Base-by-base conservation (phyloP, 1,140 invertebrate species). In the Tribolium castaneum region DNA sequence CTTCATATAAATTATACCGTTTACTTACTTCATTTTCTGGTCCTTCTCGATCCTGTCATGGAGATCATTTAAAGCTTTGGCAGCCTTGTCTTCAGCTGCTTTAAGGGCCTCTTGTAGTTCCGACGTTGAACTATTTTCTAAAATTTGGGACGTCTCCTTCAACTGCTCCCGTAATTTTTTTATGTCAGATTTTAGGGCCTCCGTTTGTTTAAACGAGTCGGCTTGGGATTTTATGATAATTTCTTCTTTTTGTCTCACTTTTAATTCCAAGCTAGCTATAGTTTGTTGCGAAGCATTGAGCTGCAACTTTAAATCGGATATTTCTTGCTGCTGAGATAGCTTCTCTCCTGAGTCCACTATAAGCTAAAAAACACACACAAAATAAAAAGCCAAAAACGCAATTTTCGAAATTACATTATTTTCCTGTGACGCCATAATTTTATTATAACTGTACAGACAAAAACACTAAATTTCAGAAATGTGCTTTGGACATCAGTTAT, bases 161-260 rank as follows among this genome's bases (percentile, higher is more conserved):
- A 80, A 72, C 52, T 82, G 77, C 9, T 82, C 79, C 73, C 80
- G 78, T 3, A 79, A 62, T 25, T 79, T 59, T 50, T 79, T 79
- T 3, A 80, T 62, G 70, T 83, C 80, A 16, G 72, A 34, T 50
- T 81, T 78, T 12, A 73, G 71, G 6, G 19, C 13, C 34, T 77
- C 56, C 35, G 78, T 73, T 76, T 78, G 70, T 50, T 80, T 70
- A 25, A 76, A 34, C 51, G 45, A 49, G 49, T 79, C 79, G 12
- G 78, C 76, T 76, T 81, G 70, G 1, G 73, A 70, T 80, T 82
- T 82, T 12, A 82, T 77, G 13, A 79, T 79, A 6, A 81, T 30
- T 71, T 81, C 80, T 73, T 81, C 80, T 54, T 80, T 81, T 75
- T 81, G 78, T 14, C 76, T 35, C 14, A 80, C n/a, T 52, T 81